Conservation (phyloP, 1,140 invertebrate genomes). For the Drosophila quadrilineata region DNA sequence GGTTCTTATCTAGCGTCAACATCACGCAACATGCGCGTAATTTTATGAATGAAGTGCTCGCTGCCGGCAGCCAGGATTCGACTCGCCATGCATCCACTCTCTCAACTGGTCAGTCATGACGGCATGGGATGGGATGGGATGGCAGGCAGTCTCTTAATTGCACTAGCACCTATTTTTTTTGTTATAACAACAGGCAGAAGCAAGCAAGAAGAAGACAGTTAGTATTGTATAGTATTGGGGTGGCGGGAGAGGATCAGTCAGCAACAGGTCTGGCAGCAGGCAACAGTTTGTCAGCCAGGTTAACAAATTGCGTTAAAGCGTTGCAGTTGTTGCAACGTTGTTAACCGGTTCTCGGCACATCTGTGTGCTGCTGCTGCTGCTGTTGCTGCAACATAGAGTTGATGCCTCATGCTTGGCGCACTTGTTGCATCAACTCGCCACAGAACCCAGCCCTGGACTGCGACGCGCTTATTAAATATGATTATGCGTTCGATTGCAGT, state of each 20-base stretch:
- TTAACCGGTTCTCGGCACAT: slow-evolving; percentile 72
- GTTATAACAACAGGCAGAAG: slow-evolving; percentile 16
- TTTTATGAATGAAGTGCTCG: slow-evolving; percentile 78
- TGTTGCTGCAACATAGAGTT: too few relatives aligned
- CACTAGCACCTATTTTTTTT: slow-evolving; percentile 64
- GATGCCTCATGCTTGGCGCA: slow-evolving; percentile 60
- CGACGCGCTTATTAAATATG: slow-evolving; percentile 76
- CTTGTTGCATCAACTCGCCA: slow-evolving; percentile 73
- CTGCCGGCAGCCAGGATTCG: slow-evolving; percentile 70
- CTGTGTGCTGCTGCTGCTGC: too few relatives aligned
- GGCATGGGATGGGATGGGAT: too few relatives aligned
- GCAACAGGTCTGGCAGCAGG: slow-evolving; percentile 30
- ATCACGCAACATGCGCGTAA: slow-evolving; percentile 77
- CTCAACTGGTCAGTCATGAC: slow-evolving; percentile 48
- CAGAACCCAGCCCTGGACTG: too few relatives aligned
- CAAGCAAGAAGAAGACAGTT: too few relatives aligned
- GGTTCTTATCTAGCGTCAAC: slow-evolving; percentile 66
- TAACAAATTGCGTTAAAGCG: slow-evolving; percentile 75
- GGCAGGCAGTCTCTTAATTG: slow-evolving; percentile 69
- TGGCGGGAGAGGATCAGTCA: background rate
- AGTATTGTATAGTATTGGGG: too few relatives aligned
- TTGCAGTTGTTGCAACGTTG: slow-evolving; percentile 31
- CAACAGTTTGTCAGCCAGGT: slow-evolving; percentile 74
- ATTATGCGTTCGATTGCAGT: slow-evolving; percentile 74
- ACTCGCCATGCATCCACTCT: slow-evolving; percentile 22